Evolutionary conservation across 2,888 invertebrate species (phyloP), one percentile per base, ranked within the genome.

Genomic region (Koerneria pararmatus): DNA sequence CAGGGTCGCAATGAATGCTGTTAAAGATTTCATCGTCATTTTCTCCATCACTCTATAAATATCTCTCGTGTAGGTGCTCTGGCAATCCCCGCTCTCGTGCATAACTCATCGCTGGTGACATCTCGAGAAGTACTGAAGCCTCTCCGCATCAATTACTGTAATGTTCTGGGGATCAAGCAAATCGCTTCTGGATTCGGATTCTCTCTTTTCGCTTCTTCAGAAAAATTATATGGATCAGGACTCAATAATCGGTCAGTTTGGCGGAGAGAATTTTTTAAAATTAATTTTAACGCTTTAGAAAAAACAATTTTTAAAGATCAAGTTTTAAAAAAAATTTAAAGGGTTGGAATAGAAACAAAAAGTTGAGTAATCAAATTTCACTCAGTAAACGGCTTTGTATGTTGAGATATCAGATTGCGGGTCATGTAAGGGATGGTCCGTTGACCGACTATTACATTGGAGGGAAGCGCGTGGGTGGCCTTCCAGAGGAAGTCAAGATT

Each of bases 181-280:
- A 53, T 62, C n/a, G 72, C 80, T 19, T 74, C 80, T 19, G 81
- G 81, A 2, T 78, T 78, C 64, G 81, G 81, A 41, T 81, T 82
- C 60, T 81, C 81, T 4, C 68, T 81, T 3, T 81, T 81, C 54
- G 76, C 79, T 0, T 79, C 80, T 1, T 57, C 68, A 29, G 63
- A 66, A 31, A 67, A 69, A 29, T 51, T 81, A 0, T 82, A 71
- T 57, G 81, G 81, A 1, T 69, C 78, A 1, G 81, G 81, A 32
- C 62, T 81, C 27, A 81, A 81, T 66, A 81, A 80, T 66, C 68
- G 73, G 72, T 77, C 66, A 57, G 72, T 73, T 34, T 49, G n/a
- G n/a, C n/a, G n/a, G n/a, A n/a, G n/a, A n/a, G n/a, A n/a, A n/a
- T n/a, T n/a, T n/a, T n/a, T n/a, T n/a, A n/a, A n/a, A n/a, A n/a